Conservation (phyloP, 2,888 invertebrate genomes). For the Pterobdella sp. region DNA sequence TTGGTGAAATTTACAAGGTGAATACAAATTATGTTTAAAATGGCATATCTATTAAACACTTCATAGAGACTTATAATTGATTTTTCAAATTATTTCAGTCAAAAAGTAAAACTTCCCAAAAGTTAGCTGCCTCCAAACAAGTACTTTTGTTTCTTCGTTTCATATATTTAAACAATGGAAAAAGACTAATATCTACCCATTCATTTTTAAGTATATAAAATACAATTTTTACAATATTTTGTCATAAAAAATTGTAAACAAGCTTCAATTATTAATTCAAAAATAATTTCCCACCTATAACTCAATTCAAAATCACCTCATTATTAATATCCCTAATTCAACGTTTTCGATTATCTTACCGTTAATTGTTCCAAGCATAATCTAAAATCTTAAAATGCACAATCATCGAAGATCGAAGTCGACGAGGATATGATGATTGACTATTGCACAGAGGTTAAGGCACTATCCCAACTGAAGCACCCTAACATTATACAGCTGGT, state of each 20-base stretch:
- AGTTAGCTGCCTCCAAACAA: conserved; percentile 26
- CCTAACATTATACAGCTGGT: conserved; percentile 17
- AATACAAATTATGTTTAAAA: neutral
- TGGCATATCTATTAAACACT: neutral
- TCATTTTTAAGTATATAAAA: too few relatives aligned
- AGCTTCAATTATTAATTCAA: neutral
- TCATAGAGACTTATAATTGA: neutral
- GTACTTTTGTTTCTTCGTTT: neutral
- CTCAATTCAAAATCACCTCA: neutral
- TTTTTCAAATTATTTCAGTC: conserved; percentile 11
- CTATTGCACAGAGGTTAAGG: conserved; percentile 23
- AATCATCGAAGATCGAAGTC: conserved; percentile 1
- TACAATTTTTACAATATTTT: too few relatives aligned
- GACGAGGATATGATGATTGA: conserved; percentile 28
- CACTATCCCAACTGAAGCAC: conserved; percentile 20
- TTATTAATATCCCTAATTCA: too few relatives aligned
- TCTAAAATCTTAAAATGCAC: neutral
- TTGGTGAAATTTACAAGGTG: conserved; percentile 31
- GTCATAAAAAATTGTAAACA: too few relatives aligned
- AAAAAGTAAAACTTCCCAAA: neutral
- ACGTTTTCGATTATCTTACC: neutral
- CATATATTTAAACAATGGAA: neutral
- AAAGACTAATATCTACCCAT: too few relatives aligned
- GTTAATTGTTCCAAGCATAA: neutral
- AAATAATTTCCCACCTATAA: neutral